phyloP scores from a whole-genome alignment of 23 tunicate genomes.

The Ascidia mentula region DNA sequence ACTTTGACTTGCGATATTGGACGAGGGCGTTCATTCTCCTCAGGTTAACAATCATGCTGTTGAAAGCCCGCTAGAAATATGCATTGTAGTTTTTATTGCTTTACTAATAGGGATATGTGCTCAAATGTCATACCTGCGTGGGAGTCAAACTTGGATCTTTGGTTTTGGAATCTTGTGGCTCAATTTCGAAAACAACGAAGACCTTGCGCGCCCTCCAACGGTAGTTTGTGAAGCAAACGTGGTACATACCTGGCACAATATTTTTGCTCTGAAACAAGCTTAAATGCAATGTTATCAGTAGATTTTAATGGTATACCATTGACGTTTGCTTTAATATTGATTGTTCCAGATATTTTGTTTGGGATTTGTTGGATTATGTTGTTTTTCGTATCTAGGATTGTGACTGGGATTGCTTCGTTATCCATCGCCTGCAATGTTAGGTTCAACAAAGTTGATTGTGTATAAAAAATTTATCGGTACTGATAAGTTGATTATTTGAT shows the following conservation, averaged over 20 bases:
- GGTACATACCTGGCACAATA: conserved; percentile 24
- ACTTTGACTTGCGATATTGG: background rate
- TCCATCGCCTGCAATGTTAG: conserved; percentile 36
- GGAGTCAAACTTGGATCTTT: background rate
- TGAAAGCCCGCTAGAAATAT: background rate
- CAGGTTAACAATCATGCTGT: background rate
- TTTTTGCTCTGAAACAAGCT: background rate
- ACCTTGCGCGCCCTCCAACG: conserved; percentile 31
- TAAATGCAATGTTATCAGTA: background rate
- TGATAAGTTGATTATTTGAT: no score
- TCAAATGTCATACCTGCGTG: background rate
- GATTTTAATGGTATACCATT: conserved; percentile 8
- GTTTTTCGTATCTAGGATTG: conserved; percentile 9
- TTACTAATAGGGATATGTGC: background rate
- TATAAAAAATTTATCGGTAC: no score
- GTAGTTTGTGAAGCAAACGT: conserved; percentile 35
- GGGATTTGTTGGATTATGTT: conserved; percentile 6
- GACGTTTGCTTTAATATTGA: conserved; percentile 13
- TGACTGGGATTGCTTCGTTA: conserved; percentile 9
- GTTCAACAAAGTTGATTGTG: no score
- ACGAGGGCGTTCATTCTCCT: conserved; percentile 6
- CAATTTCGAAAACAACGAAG: conserved; percentile 35
- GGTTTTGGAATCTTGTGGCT: conserved; percentile 19
- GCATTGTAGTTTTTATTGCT: background rate
- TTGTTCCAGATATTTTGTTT: conserved; percentile 21